Evolutionary conservation across 2,888 invertebrate genomes (phyloP), one percentile per base, ranked within the genome.

Genomic region (Callyntrura guangdongensis): DNA sequence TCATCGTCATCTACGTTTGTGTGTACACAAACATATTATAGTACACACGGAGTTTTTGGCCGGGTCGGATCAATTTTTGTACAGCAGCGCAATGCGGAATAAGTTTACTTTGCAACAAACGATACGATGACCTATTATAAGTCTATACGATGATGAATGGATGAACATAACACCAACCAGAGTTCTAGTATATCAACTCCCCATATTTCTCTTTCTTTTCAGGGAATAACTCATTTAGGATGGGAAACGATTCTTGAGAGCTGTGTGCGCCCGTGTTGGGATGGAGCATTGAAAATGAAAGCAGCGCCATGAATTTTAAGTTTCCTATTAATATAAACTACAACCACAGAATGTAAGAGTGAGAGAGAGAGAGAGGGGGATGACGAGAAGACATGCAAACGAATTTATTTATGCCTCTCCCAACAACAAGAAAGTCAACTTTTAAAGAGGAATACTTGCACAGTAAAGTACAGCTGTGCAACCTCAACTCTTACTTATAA

Each of bases 251-350:
- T 56, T 61, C 81, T 59, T 9, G 17, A 81, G 82, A 61, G 83
- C 25, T 83, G 27, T 14, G 14, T 67, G 22, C n/a, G n/a, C 53
- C 53, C 2, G 22, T 74, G n/a, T n/a, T n/a, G n/a, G n/a, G n/a
- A n/a, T n/a, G n/a, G n/a, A n/a, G 74, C 74, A 74, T 49, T 59
- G 36, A 22, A 61, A 61, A 74, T 74, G 59, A 74, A 86, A 86
- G 74, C 72, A 77, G 74, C 74, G 22, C 36, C 22, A 69, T 85
- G 72, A 85, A 85, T 85, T 69, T 85, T 85, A 56, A 85, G 56
- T 25, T 67, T 47, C 47, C 22, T 25, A 22, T 3, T 49, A 47
- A 8, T 11, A 47, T 47, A 11, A 47, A 47, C 5, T 47, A 47
- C 47, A 47, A 47, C 47, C 9, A n/a, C 61, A 61, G n/a, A 61